Conservation (phyloP, 2,888 invertebrate species). For the Philereme vetulata region DNA sequence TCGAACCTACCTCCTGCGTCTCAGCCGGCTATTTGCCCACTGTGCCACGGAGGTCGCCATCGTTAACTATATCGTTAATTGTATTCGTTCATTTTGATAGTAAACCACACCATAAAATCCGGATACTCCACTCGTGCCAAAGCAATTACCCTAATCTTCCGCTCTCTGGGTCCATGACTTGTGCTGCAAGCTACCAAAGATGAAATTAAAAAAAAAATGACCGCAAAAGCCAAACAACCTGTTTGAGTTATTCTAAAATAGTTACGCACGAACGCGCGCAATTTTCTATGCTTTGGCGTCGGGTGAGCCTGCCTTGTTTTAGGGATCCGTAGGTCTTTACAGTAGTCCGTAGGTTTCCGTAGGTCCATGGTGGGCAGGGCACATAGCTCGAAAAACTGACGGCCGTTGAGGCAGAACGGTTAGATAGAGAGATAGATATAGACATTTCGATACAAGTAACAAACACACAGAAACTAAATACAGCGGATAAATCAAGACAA, state of each 20-base stretch:
- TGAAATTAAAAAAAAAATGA: constrained; percentile 29
- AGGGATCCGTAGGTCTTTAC: constrained; percentile 36
- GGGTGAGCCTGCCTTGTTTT: constrained; percentile 51
- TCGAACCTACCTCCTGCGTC: too few species aligned
- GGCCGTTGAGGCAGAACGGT: too few species aligned
- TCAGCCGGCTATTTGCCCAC: too few species aligned
- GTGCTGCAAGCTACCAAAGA: constrained; percentile 32
- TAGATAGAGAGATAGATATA: too few species aligned
- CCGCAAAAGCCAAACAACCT: constrained; percentile 57
- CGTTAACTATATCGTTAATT: too few species aligned
- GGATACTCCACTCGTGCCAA: not conserved
- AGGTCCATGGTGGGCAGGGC: too few species aligned
- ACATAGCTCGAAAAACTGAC: too few species aligned
- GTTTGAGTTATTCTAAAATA: constrained; percentile 51
- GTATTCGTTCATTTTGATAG: not conserved
- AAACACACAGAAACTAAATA: too few species aligned
- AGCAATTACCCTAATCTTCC: constrained; percentile 18
- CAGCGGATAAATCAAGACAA: too few species aligned
- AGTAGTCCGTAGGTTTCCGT: too few species aligned
- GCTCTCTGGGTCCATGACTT: constrained; percentile 28
- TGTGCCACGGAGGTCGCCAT: too few species aligned
- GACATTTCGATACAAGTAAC: too few species aligned
- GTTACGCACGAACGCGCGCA: constrained; percentile 56
- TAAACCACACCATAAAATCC: not conserved
- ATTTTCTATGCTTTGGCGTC: constrained; percentile 59